phyloP scores from a whole-genome alignment of 2,797 vertebrate genomes.

The Pseudotriccus pelzelni region DNA sequence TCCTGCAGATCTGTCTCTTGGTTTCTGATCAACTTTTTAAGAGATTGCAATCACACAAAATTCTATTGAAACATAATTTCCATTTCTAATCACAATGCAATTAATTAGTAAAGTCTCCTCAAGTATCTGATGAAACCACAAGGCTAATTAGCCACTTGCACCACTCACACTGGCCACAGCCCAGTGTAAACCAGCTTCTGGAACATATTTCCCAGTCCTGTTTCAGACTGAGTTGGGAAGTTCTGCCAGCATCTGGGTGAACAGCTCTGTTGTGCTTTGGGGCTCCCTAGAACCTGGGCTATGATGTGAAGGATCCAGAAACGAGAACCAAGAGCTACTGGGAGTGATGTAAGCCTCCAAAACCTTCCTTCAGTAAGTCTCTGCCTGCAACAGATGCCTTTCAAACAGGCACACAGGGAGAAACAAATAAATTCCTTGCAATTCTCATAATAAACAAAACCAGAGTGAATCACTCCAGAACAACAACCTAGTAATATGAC shows the following conservation, averaged over 20 bases:
- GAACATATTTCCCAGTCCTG: background rate
- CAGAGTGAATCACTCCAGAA: slow-evolving; percentile 56
- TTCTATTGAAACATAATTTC: background rate
- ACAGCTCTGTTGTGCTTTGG: background rate
- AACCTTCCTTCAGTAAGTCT: background rate
- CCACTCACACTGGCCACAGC: background rate
- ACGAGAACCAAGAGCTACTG: background rate
- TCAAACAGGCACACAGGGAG: slow-evolving; percentile 25
- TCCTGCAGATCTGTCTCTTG: background rate
- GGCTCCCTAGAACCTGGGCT: background rate
- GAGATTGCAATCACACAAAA: background rate
- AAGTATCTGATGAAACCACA: background rate
- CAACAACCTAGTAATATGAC: slow-evolving; percentile 8
- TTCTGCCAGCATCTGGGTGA: background rate
- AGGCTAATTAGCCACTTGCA: background rate
- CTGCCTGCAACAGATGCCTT: slow-evolving; percentile 13
- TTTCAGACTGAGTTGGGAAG: background rate
- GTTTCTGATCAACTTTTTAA: background rate
- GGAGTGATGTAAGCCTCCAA: background rate
- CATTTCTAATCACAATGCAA: background rate
- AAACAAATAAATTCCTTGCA: slow-evolving; percentile 54
- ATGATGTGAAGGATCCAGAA: background rate
- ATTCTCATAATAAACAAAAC: slow-evolving; percentile 71
- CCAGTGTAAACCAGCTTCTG: background rate
- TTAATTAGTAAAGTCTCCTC: background rate